phyloP scores from a whole-genome alignment of 2,888 invertebrate species.

The Mantis religiosa region DNA sequence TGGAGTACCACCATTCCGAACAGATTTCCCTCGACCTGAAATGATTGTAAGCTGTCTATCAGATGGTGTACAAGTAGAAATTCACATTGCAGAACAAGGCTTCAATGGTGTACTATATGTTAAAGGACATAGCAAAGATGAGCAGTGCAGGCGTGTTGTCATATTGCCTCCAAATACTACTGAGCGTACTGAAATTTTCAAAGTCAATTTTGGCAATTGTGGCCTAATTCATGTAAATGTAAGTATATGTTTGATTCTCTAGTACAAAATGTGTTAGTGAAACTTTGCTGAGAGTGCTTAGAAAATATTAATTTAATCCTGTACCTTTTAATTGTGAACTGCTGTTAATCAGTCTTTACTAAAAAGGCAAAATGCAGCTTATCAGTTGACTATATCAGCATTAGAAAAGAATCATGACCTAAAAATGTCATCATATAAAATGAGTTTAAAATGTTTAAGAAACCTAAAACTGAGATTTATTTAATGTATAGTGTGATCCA shows the following conservation, averaged over 20 bases:
- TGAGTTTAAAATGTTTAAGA: too few species aligned
- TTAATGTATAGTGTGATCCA: too few species aligned
- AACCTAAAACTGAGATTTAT: too few species aligned
- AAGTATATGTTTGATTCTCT: constrained; percentile 43
- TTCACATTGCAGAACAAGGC: constrained; percentile 67
- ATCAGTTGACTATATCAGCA: too few species aligned
- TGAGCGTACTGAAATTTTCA: constrained; percentile 70
- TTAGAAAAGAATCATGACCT: too few species aligned
- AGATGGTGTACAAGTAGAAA: constrained; percentile 84
- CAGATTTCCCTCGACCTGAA: constrained; percentile 80
- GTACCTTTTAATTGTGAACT: not conserved
- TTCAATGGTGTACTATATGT: constrained; percentile 91
- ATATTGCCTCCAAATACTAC: constrained; percentile 66
- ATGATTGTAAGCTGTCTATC: constrained; percentile 86
- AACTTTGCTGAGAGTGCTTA: not conserved
- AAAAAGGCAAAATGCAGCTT: not conserved
- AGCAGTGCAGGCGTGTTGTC: constrained; percentile 78
- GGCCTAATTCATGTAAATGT: constrained; percentile 87
- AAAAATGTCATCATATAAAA: too few species aligned
- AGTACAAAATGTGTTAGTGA: not conserved
- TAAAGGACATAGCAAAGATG: constrained; percentile 91
- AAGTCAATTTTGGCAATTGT: constrained; percentile 86
- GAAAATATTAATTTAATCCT: not conserved
- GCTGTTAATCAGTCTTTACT: not conserved
- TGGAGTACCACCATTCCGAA: constrained; percentile 55